Conservation (phyloP, 2,113 vertebrate genomes). For the Gadus chalcogrammus region DNA sequence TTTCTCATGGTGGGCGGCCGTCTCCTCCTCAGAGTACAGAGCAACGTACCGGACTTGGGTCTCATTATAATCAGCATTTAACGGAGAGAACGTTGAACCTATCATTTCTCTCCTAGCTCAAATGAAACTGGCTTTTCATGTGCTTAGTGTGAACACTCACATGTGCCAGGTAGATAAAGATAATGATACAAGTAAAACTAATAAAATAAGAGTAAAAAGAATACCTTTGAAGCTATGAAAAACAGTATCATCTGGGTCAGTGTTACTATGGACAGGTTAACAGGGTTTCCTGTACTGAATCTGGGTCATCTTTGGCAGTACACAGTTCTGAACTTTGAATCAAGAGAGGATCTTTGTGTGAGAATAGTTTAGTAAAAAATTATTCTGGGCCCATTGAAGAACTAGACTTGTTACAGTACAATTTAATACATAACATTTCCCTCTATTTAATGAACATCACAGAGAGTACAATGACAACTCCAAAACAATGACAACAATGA, state of each 20-base stretch:
- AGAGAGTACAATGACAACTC: background rate
- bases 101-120: background rate
- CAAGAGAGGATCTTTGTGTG: background rate
- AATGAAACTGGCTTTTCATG: background rate
- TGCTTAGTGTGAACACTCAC: background rate
- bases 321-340: background rate
- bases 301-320: background rate
- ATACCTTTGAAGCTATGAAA: background rate
- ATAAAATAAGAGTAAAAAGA: background rate
- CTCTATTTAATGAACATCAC: background rate
- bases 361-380: background rate
- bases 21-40: background rate
- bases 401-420: background rate
- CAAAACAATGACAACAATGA: background rate
- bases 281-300: background rate
- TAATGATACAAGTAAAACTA: background rate
- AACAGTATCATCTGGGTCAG: background rate
- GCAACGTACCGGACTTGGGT: background rate
- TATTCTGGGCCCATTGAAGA: background rate
- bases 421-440: background rate
- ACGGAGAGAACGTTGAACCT: background rate
- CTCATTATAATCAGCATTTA: background rate
- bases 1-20: background rate
- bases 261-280: background rate
- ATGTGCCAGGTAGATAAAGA: background rate